Percentiles rank a stretch among this genome's conserved stretches.
Evolutionary conservation across 2,113 vertebrate species (phyloP).

Genomic region (Glaucomys volans): DNA sequence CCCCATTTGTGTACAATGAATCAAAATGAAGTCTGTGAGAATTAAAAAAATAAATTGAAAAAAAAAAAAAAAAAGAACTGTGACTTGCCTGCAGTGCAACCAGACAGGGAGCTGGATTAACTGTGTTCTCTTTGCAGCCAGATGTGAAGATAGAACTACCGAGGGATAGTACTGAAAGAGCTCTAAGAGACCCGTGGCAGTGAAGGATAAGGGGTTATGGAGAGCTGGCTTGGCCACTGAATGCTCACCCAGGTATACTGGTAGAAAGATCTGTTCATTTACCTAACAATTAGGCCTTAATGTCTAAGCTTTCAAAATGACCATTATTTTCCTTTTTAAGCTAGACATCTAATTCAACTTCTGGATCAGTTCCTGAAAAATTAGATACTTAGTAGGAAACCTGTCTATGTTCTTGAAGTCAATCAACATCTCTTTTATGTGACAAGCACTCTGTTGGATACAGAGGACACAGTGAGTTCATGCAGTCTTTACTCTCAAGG

Average conservation of each 20-base stretch:
- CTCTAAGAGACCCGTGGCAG: not conserved
- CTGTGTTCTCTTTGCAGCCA: not conserved
- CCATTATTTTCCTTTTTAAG: not conserved
- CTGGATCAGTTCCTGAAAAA: not conserved
- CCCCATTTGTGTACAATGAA: no score
- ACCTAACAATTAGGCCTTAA: not conserved
- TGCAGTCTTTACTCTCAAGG: not conserved
- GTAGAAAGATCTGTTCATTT: not conserved
- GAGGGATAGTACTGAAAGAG: no score
- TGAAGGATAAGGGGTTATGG: not conserved
- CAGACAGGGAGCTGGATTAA: not conserved
- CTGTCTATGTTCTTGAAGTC: not conserved
- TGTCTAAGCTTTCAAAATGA: not conserved
- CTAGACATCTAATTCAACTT: not conserved
- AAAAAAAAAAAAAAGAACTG: no score
- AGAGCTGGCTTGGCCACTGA: rapidly evolving
- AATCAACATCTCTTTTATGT: not conserved
- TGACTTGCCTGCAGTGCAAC: not conserved
- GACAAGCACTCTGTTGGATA: not conserved
- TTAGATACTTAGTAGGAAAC: not conserved
- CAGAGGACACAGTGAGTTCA: not conserved
- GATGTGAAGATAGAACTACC: not conserved
- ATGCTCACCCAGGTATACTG: not conserved
- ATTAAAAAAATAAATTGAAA: no score
- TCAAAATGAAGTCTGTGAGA: no score